These are phyloP conservation scores for Aphidius gifuensis DNA, from an alignment of 1,140 invertebrate genomes.

Conservation along the genomic window DNA sequence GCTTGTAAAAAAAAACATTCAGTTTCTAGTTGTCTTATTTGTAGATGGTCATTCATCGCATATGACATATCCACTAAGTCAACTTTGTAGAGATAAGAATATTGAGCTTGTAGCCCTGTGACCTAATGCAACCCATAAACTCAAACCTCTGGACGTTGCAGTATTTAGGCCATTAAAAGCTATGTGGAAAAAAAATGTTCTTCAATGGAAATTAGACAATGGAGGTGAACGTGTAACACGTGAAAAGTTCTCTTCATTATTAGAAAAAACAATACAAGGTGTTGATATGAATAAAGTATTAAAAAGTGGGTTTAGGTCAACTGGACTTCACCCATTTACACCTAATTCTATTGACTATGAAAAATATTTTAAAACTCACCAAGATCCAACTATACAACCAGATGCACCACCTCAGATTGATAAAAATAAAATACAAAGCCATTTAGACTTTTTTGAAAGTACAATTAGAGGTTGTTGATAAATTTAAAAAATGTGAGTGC, in stretches of 20 bases:
- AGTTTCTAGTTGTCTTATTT: constrained; percentile 44
- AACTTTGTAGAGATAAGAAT: constrained; percentile 44
- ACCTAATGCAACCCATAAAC: constrained; percentile 49
- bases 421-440: too few species aligned
- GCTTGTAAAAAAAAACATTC: constrained; percentile 31
- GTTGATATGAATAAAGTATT: too few species aligned
- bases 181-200: constrained; percentile 28
- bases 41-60: constrained; percentile 49
- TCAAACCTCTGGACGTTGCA: constrained; percentile 48
- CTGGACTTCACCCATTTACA: too few species aligned
- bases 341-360: too few species aligned
- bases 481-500: too few species aligned
- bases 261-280: constrained; percentile 21
- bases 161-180: constrained; percentile 33
- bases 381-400: too few species aligned
- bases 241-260: constrained; percentile 25
- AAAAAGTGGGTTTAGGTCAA: too few species aligned
- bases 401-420: too few species aligned
- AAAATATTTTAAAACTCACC: too few species aligned
- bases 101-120: constrained; percentile 46
- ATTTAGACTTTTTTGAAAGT: too few species aligned
- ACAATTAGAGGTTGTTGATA: too few species aligned
- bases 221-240: constrained; percentile 15
- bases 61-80: constrained; percentile 36
- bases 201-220: constrained; percentile 28